Base-by-base conservation (phyloP, 2,113 vertebrate species). In the Engystomops pustulosus region DNA sequence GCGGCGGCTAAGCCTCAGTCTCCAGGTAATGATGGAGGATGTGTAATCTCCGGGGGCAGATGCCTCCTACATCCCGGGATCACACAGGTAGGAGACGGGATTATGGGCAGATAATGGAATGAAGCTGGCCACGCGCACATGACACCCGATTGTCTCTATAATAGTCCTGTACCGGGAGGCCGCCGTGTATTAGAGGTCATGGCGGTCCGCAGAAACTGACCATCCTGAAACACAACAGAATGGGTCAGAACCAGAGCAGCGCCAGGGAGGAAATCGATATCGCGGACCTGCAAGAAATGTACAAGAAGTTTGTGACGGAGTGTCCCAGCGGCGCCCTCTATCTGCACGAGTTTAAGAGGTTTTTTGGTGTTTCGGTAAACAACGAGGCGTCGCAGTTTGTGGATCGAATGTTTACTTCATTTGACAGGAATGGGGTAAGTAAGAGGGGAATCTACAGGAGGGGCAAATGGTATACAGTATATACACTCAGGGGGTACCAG, bases 341-440 rank as follows among this genome's bases (percentile, higher is more conserved):
- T 44, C 80, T 94, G 17, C 92, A 93, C 3, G 92, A 94, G 88
- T 94, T 94, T 82, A 95, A 93, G 77, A 88, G 88, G 23, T 93
- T 94, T 86, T 95, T 95, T 49, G 90, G 89, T 0, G 90, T 94
- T 25, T 85, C 91, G 5, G 84, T 88, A 0, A 89, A 89, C 0
- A 91, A 90, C 4, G 92, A 94, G 77, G 92, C 90, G 0, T 91
- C 92, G 0, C 92, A 94, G 0, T 93, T 91, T 30, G 91, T 89
- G 0, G 93, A 95, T 79, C 90, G 79, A 71, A 91, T 93, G 90
- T 94, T 94, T 85, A 89, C 90, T 45, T 92, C 90, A 1, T 93
- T 93, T 85, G 93, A 94, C 86, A 93, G 80, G 49, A 94, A 94
- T 45, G 92, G 91, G 92, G 92, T 94, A 81, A 92, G 92, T 51